Evolutionary conservation across 2,888 invertebrate species (phyloP), one percentile per base, ranked within the genome.

Genomic region (Epinotia brunnichana): DNA sequence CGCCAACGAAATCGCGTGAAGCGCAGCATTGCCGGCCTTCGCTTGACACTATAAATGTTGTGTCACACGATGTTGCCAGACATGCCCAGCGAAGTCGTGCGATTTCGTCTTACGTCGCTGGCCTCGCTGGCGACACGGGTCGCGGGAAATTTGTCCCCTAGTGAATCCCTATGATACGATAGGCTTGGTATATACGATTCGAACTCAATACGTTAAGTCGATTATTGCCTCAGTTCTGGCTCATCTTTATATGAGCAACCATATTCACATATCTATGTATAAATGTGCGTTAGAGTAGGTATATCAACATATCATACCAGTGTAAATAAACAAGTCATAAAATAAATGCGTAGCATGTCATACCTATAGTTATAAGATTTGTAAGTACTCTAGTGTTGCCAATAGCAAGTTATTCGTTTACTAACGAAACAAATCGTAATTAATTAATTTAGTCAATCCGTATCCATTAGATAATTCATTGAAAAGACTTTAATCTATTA

Each of bases 401-500:
- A 53, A 68, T 59, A 73, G 51, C 51, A 73, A 41, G 63, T 63
- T 72, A 68, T 56, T 68, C 35, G 56, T 63, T 29, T 11, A 70
- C 24, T 70, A 72, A 61, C 44, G 44, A 41, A 71, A 73, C 29
- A 76, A 74, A 73, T 74, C 70, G n/a, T n/a, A n/a, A n/a, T 73
- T 64, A 74, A 57, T 69, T 68, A 76, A 75, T 83, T 70, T 81
- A 83, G 80, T 76, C 75, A 83, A 83, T 83, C 82, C 81, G 82
- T 87, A 87, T 86, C 84, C 82, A 86, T 75, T 85, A 85, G 80
- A 78, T 83, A 76, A 77, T 73, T 69, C 73, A 76, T 80, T 79
- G 81, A 81, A 85, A 87, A 88, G 86, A 86, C 87, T 83, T 69
- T 84, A 86, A 87, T 88, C 87, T 84, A 84, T 82, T 84, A 86